Conservation (phyloP, 2,888 invertebrate genomes). For the Ochropleura leucogaster region DNA sequence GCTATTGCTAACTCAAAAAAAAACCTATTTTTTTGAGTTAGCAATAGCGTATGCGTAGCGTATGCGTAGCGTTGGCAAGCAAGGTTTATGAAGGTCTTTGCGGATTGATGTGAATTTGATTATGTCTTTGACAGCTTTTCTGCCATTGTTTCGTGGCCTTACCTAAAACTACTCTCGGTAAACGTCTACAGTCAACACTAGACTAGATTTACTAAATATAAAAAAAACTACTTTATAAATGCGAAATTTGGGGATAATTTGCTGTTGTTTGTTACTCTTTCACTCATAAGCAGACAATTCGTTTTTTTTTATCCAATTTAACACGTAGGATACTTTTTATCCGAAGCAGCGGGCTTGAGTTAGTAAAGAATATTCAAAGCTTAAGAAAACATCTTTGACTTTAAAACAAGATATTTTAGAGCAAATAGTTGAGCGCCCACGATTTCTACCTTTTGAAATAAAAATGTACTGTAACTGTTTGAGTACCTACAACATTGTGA, state of each 20-base stretch:
- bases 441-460: constrained; percentile 29
- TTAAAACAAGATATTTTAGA: constrained; percentile 9
- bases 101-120: not conserved
- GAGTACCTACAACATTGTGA: constrained; percentile 17
- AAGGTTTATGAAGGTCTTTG: not conserved
- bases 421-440: no score
- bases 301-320: no score
- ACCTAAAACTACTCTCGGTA: not conserved
- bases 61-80: no score
- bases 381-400: constrained; percentile 6
- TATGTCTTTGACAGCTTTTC: not conserved
- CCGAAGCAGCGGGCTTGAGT: no score
- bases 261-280: no score
- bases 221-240: not conserved
- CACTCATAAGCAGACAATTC: no score
- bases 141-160: not conserved
- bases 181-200: constrained; percentile 1
- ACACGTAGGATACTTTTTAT: no score
- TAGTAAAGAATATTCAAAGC: not conserved
- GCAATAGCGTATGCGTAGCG: not conserved
- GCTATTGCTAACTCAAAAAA: no score
- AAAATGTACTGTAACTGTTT: constrained; percentile 4
- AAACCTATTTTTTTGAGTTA: constrained; percentile 7
- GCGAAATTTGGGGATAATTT: no score
- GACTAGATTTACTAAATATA: constrained; percentile 1